Conservation (phyloP, 2,888 invertebrate genomes). For the Cerastoderma edule region DNA sequence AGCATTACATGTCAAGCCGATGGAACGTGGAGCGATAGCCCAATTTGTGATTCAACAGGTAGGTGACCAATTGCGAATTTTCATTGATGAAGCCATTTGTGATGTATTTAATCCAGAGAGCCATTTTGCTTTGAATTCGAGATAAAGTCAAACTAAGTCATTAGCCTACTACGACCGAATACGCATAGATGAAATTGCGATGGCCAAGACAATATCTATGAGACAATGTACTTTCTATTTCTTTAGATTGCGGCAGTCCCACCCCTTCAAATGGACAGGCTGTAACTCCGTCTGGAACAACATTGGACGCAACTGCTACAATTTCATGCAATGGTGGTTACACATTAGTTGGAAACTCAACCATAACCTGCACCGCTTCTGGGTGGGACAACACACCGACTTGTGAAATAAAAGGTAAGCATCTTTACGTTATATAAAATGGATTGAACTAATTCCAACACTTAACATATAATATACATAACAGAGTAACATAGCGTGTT, state of each 20-base stretch:
- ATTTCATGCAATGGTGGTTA: constrained; percentile 29
- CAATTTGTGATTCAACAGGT: too few species aligned
- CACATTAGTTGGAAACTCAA: not conserved
- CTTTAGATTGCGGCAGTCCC: constrained; percentile 25
- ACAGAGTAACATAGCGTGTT: too few species aligned
- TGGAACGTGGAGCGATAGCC: constrained; percentile 30
- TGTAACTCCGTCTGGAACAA: not conserved
- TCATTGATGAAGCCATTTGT: too few species aligned
- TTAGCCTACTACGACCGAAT: not conserved
- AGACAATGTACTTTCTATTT: constrained; percentile 13
- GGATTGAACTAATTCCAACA: too few species aligned
- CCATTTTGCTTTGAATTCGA: too few species aligned
- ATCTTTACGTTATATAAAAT: too few species aligned
- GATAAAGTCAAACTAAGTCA: not conserved
- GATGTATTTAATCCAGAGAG: too few species aligned
- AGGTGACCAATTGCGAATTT: too few species aligned
- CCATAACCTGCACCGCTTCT: constrained; percentile 7
- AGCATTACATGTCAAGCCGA: constrained; percentile 24
- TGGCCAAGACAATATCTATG: too few species aligned
- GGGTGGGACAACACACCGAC: constrained; percentile 23
- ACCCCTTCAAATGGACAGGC: not conserved
- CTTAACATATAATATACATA: too few species aligned
- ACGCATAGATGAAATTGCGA: too few species aligned
- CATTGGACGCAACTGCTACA: constrained; percentile 1
- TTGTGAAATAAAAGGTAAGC: constrained; percentile 28